Evolutionary conservation across 1,140 invertebrate species (phyloP).

Genomic region (Anastrepha ludens): DNA sequence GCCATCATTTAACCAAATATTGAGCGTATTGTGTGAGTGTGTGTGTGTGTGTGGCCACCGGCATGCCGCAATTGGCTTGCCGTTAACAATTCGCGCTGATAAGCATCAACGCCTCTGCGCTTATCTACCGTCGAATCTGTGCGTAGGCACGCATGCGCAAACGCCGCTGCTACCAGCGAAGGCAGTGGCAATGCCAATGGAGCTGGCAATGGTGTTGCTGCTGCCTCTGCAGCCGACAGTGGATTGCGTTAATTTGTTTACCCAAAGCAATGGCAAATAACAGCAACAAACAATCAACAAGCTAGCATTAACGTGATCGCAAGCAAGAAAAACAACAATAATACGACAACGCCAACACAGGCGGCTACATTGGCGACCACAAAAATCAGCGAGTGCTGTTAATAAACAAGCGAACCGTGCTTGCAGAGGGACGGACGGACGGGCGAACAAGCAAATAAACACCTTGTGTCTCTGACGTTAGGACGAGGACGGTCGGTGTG

Average conservation of each 20-base stretch:
- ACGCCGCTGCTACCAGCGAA: not conserved
- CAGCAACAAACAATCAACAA: constrained; percentile 46
- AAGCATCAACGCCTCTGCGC: constrained; percentile 49
- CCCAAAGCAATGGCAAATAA: constrained; percentile 43
- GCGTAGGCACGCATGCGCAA: constrained; percentile 40
- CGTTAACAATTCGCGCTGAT: constrained; percentile 18
- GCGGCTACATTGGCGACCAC: constrained; percentile 32
- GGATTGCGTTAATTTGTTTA: constrained; percentile 53
- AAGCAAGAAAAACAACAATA: not conserved
- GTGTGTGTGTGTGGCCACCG: not conserved
- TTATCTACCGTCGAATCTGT: constrained; percentile 6
- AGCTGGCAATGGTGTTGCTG: not conserved
- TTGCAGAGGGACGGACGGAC: not conserved
- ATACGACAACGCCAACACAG: constrained; percentile 40
- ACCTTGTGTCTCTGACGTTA: constrained; percentile 32
- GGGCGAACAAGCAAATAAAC: constrained; percentile 30
- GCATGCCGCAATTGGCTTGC: not conserved
- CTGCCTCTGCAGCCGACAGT: constrained; percentile 17
- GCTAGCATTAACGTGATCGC: constrained; percentile 27
- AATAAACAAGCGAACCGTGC: constrained; percentile 11
- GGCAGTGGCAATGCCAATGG: not conserved
- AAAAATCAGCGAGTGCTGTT: constrained; percentile 21
- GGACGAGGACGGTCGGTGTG: not conserved
- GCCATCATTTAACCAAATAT: constrained; percentile 14
- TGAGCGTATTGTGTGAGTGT: not conserved